phyloP scores from a whole-genome alignment of 2,113 vertebrate genomes.

The Callipepla squamata region DNA sequence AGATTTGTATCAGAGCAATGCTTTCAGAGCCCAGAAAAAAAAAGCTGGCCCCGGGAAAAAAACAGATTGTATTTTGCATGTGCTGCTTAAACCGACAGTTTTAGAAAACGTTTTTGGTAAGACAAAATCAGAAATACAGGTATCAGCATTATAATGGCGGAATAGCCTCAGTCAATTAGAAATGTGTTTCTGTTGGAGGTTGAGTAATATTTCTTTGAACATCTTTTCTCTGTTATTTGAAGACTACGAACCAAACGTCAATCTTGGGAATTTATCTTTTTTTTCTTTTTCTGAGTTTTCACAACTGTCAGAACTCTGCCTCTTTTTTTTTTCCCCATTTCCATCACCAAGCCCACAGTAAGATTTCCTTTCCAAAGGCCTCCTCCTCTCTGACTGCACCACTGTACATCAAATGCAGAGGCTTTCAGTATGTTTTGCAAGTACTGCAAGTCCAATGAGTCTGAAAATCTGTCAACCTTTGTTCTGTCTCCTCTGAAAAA shows the following conservation, averaged over 20 bases:
- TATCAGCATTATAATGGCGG: background rate
- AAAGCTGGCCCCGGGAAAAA: conserved; percentile 47
- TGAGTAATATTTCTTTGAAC: background rate
- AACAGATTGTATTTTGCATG: conserved; percentile 3
- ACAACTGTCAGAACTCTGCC: background rate
- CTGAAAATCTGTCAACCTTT: background rate
- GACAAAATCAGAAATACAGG: conserved; percentile 2
- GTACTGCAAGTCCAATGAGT: background rate
- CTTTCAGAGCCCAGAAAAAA: conserved; percentile 47
- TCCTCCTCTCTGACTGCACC: background rate
- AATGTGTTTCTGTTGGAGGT: background rate
- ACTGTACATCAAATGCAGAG: background rate
- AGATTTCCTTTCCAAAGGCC: background rate
- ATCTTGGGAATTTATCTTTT: background rate
- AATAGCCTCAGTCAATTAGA: background rate
- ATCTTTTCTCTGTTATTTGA: background rate
- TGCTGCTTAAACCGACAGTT: conserved; percentile 13
- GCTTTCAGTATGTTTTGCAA: background rate
- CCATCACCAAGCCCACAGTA: background rate
- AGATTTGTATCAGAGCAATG: conserved; percentile 56
- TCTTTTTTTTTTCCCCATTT: background rate
- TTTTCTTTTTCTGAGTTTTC: background rate
- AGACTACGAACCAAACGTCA: background rate
- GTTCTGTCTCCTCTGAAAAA: background rate
- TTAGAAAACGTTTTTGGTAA: background rate